These are phyloP conservation scores for Trematomus bernacchii DNA, from an alignment of 2,797 vertebrate genomes.

Conservation along the genomic window DNA sequence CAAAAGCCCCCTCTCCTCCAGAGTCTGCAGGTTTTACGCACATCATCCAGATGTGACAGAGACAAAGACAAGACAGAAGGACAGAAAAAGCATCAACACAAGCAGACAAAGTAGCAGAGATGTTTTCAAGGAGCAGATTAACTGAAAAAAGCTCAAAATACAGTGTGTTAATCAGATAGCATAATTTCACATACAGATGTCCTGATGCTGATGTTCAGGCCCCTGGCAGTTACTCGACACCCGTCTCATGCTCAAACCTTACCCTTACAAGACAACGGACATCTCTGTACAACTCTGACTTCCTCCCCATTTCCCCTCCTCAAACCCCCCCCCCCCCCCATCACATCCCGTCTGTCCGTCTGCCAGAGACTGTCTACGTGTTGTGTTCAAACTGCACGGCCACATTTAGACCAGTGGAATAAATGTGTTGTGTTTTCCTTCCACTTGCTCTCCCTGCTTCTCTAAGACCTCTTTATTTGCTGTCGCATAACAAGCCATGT, in stretches of 20 bases:
- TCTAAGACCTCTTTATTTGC: slow-evolving; percentile 78
- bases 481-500: slow-evolving; percentile 51
- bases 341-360: slow-evolving; percentile 54
- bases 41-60: slow-evolving; percentile 46
- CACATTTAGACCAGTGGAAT: slow-evolving; percentile 81
- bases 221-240: slow-evolving; percentile 37
- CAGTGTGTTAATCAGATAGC: slow-evolving; percentile 19
- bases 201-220: slow-evolving; percentile 22
- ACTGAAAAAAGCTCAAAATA: slow-evolving; percentile 40
- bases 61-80: slow-evolving; percentile 10
- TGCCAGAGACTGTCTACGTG: slow-evolving; percentile 54
- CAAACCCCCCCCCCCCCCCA: neutral
- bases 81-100: slow-evolving; percentile 14
- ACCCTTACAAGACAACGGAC: slow-evolving; percentile 68
- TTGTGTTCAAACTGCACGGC: slow-evolving; percentile 70
- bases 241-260: slow-evolving; percentile 43
- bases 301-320: slow-evolving; percentile 25
- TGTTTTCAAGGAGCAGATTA: neutral
- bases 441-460: slow-evolving; percentile 59
- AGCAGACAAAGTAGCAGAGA: slow-evolving; percentile 13
- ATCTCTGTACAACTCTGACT: slow-evolving; percentile 71
- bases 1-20: slow-evolving; percentile 7
- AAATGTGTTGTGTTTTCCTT: slow-evolving; percentile 81
- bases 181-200: slow-evolving; percentile 14
- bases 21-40: slow-evolving; percentile 33